Base-by-base conservation (phyloP, 2,797 vertebrate genomes). In the Phalanger gymnotis region DNA sequence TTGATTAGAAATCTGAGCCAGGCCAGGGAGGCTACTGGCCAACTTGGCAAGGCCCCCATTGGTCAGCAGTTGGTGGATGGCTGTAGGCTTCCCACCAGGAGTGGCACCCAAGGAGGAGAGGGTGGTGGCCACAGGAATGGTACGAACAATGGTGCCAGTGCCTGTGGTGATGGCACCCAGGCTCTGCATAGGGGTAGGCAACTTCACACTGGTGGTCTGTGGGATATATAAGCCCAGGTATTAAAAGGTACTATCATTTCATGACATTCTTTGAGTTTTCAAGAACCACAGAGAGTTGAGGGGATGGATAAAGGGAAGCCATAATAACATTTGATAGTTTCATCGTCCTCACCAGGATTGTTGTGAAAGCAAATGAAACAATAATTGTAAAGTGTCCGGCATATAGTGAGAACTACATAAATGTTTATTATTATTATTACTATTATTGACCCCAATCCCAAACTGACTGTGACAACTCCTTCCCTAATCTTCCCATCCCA, bases 61-160 rank as follows among this genome's bases (percentile, higher is more conserved):
- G 53, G 99, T 99, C 95, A 99, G 99, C 96, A 99, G 99, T 98
- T 99, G 99, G 98, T 99, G 99, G 98, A 99, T 99, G 95, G 99
- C 99, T 0, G 99, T 99, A 98, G 99, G 99, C 97, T 99, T 99
- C 96, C 99, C 98, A 34, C 99, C 94, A 13, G 98, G 97, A 0
- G 98, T 98, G 47, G 98, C 94, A 30, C 99, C 99, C 96, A 99
- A 98, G 0, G 98, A 98, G 3, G 98, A 98, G 87, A 99, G 97
- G 0, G 99, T 98, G 66, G 99, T 99, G 98, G 99, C 99, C 93
- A 99, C 99, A 0, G 99, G 99, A 95, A 99, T 99, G 0, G 99
- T 99, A 27, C 99, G 99, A 31, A 99, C 99, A 14, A 99, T 98
- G 10, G 99, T 98, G 94, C 99, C 99, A 0, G 99, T 94, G 91